These are phyloP conservation scores for Rhinatrema bivittatum DNA, from an alignment of 2,797 vertebrate species.

Conservation along the genomic window DNA sequence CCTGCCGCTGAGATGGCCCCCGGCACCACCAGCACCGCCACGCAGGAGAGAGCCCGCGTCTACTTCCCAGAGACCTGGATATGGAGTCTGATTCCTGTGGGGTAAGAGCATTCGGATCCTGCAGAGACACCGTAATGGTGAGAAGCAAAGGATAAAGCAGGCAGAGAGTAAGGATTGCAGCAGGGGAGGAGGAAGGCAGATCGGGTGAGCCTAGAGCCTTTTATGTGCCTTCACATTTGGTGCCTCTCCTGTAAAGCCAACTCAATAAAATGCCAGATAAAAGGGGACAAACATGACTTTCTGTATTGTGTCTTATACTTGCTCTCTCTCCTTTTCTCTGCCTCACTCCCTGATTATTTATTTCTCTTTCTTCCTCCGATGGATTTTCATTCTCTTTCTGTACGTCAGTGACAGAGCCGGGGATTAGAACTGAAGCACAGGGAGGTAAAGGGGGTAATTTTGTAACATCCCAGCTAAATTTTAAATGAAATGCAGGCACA, in stretches of 20 bases:
- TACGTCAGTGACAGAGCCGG: too few relatives aligned
- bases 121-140: neutral
- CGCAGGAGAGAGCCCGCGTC: constrained; percentile 38
- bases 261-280: neutral
- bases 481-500: too few relatives aligned
- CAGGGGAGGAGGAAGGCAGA: neutral
- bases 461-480: too few relatives aligned
- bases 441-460: too few relatives aligned
- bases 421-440: neutral
- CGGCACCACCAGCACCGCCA: too few relatives aligned
- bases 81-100: constrained; percentile 66
- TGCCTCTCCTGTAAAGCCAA: neutral
- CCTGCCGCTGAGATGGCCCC: too few relatives aligned
- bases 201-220: neutral
- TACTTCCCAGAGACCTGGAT: constrained; percentile 70
- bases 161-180: neutral
- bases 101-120: constrained; percentile 16
- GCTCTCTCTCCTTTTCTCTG: too few relatives aligned
- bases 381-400: too few relatives aligned
- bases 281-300: neutral
- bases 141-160: neutral
- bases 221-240: neutral
- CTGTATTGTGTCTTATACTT: too few relatives aligned
- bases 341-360: too few relatives aligned
- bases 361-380: too few relatives aligned